Evolutionary conservation across 2,888 invertebrate genomes (phyloP), one percentile per base, ranked within the genome.

Genomic region (Flexamia atlantica): DNA sequence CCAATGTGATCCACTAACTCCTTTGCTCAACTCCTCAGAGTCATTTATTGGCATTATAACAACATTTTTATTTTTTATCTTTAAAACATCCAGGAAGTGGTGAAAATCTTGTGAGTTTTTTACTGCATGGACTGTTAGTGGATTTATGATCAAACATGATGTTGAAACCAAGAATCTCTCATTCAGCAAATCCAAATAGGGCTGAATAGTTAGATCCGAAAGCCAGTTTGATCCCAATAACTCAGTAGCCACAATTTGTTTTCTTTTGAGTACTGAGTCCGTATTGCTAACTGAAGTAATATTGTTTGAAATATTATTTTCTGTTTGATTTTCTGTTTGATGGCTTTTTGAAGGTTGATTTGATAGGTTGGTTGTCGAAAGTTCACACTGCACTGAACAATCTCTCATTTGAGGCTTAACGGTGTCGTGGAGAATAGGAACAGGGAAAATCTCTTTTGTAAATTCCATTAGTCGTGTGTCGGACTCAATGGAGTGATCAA

Each of bases 81-180:
- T 20, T 72, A 72, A 72, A 40, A 42, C 20, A 17, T 72, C 72
- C 30, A 72, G 42, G 9, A 40, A 42, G 28, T n/a, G n/a, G n/a
- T 32, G 4, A 14, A 32, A 72, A 20, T 72, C 42, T 5, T 72
- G 36, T 36, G 36, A 23, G 42, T 72, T 72, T 72, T 72, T 72
- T 20, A 72, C 32, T 20, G 42, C 42, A 42, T 72, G 72, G 42
- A 36, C 30, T 20, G 42, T 23, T 28, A 72, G 28, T 4, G 72
- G 72, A 72, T 40, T 72, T 9, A 72, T 42, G n/a, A 72, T 72
- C 23, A 40, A 17, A 23, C 72, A n/a, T 42, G 42, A 72, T 72
- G 17, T 72, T 32, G 72, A 40, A 10, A 10, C 20, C 28, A 72
- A 40, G 28, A 40, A 40, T n/a, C 23, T 72, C 23, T 72, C 42